Evolutionary conservation across 35 echinoderm and acorn worm species (phyloP).

Genomic region (Chiridota heheva): DNA sequence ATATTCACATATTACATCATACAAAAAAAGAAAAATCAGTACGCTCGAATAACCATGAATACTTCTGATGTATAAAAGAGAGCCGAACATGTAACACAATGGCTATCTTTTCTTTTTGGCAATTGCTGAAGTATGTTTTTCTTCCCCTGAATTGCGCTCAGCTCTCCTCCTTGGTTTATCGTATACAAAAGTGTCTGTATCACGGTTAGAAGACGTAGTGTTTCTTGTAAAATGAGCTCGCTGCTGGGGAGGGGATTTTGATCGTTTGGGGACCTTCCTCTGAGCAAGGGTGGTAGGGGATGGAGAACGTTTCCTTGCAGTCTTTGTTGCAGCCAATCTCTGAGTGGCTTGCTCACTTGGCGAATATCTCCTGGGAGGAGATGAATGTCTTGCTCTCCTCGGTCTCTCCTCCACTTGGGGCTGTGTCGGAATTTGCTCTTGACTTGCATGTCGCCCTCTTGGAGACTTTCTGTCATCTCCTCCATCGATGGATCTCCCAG

Average conservation of each 20-base stretch:
- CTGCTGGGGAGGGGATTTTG: conserved; percentile 7
- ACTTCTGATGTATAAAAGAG: no score
- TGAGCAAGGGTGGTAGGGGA: background rate
- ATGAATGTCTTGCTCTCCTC: conserved; percentile 5
- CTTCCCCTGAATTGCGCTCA: conserved; percentile 19
- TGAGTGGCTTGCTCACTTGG: conserved; percentile 50
- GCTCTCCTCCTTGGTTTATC: conserved; percentile 39
- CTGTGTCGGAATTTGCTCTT: conserved; percentile 21
- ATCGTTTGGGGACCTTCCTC: background rate
- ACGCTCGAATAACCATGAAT: no score
- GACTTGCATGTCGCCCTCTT: conserved; percentile 34
- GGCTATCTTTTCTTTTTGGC: conserved; percentile 34
- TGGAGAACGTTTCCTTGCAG: conserved; percentile 28
- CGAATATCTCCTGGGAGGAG: conserved; percentile 44
- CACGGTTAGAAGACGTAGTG: conserved; percentile 12
- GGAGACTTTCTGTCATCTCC: background rate
- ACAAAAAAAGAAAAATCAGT: no score
- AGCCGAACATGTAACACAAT: no score
- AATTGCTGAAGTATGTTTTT: no score
- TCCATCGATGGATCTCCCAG: conserved; percentile 3
- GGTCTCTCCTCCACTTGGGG: conserved; percentile 23
- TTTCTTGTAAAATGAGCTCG: conserved; percentile 40
- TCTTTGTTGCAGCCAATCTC: conserved; percentile 18
- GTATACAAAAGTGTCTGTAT: conserved; percentile 36
- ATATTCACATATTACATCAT: no score